Evolutionary conservation across 2,888 invertebrate genomes (phyloP).

Genomic region (Andrena trimmerana): DNA sequence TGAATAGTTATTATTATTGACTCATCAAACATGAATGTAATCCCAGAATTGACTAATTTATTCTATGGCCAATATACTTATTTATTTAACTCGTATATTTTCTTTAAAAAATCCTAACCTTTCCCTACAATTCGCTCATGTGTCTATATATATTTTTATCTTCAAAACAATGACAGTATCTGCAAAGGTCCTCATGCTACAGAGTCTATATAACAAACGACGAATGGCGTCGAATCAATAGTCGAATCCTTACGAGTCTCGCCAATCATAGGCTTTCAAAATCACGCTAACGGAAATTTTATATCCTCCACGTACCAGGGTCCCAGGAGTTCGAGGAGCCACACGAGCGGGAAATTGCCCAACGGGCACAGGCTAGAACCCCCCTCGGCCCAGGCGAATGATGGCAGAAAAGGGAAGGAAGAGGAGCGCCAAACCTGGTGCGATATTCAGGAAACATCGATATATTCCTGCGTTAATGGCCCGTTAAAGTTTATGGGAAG

Average conservation of each 20-base stretch:
- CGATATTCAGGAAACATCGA: slow-evolving; percentile 58
- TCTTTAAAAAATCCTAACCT: too few species aligned
- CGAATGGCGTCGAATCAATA: not conserved
- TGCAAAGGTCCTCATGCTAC: not conserved
- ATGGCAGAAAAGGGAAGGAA: slow-evolving; percentile 10
- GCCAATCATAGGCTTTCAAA: slow-evolving; percentile 56
- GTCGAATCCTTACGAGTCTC: slow-evolving; percentile 9
- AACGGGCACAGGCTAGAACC: not conserved
- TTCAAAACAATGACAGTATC: not conserved
- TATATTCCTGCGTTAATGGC: slow-evolving; percentile 72
- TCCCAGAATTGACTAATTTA: too few species aligned
- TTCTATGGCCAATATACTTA: too few species aligned
- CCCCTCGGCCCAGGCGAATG: not conserved
- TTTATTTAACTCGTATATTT: too few species aligned
- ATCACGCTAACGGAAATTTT: slow-evolving; percentile 80
- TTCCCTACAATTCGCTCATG: too few species aligned
- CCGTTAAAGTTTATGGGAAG: slow-evolving; percentile 74
- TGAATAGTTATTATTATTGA: not conserved
- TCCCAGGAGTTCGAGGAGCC: slow-evolving; percentile 58
- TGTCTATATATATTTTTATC: not conserved
- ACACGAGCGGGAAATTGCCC: slow-evolving; percentile 12
- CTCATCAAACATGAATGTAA: not conserved
- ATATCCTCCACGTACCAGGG: slow-evolving; percentile 78
- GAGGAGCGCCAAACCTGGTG: slow-evolving; percentile 7
- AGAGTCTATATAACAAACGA: too few species aligned